phyloP scores from a whole-genome alignment of 2,888 invertebrate genomes.

The Agrochola lychnidis region DNA sequence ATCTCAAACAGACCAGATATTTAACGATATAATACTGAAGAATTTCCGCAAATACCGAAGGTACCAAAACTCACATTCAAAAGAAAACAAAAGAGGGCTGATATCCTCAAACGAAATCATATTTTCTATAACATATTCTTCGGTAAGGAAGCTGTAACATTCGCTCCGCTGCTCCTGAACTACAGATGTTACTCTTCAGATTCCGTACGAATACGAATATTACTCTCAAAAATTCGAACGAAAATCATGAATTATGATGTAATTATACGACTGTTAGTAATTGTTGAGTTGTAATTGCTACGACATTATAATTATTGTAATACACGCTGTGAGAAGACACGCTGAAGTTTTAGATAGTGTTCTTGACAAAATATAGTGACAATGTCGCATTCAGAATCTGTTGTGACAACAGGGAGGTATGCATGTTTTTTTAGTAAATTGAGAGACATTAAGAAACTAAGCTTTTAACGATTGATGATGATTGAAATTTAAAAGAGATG shows the following conservation, averaged over 20 bases:
- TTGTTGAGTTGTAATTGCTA: slow-evolving; percentile 15
- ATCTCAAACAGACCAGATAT: neutral
- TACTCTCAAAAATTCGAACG: slow-evolving; percentile 69
- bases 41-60: neutral
- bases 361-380: neutral
- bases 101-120: slow-evolving; percentile 53
- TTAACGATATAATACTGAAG: too few relatives aligned
- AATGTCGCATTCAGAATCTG: neutral
- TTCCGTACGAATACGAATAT: slow-evolving; percentile 63
- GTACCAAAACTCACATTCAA: neutral
- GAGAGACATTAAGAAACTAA: neutral
- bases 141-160: slow-evolving; percentile 65
- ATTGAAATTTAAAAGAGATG: neutral
- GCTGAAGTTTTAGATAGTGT: neutral
- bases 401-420: neutral
- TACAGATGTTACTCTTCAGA: slow-evolving; percentile 71
- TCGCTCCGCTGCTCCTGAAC: slow-evolving; percentile 60
- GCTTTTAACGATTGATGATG: neutral
- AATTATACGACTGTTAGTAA: slow-evolving; percentile 43
- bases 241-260: slow-evolving; percentile 47
- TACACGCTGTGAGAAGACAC: too few relatives aligned
- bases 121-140: slow-evolving; percentile 70
- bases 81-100: slow-evolving; percentile 37
- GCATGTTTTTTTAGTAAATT: neutral
- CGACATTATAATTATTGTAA: neutral